Percentiles rank a stretch among this genome's conserved stretches.
Conservation (phyloP, 1,140 invertebrate genomes). For the Sinella curviseta region DNA sequence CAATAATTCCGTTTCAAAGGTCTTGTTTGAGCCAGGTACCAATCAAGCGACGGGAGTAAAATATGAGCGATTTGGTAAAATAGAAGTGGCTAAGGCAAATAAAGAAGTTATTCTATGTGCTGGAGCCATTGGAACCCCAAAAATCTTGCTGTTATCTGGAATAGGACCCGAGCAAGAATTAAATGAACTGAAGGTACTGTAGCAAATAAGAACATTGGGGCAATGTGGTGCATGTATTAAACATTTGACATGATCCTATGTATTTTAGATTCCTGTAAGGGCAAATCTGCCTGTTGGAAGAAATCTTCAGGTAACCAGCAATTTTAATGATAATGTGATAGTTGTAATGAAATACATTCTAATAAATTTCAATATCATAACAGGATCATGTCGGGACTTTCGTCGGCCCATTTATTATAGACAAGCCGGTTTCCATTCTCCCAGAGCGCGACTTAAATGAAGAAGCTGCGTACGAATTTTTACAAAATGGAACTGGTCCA, state of each 20-base stretch:
- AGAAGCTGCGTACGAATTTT: conserved; percentile 19
- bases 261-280: background rate
- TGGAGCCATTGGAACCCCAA: conserved; percentile 35
- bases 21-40: background rate
- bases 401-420: conserved; percentile 42
- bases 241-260: background rate
- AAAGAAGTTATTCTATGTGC: conserved; percentile 33
- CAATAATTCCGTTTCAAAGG: conserved; percentile 34
- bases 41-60: conserved; percentile 9
- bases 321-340: background rate
- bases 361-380: background rate
- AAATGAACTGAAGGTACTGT: conserved; percentile 25
- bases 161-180: conserved; percentile 34
- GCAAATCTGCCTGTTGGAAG: conserved; percentile 4
- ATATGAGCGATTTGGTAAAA: conserved; percentile 23
- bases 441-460: conserved; percentile 27
- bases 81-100: conserved; percentile 12
- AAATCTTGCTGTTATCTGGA: conserved; percentile 38
- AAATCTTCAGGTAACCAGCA: conserved; percentile 8
- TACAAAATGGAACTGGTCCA: conserved; percentile 35
- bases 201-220: background rate
- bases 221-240: no score
- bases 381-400: conserved; percentile 54
- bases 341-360: no score
- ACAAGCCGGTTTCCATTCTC: conserved; percentile 30